phyloP scores from a whole-genome alignment of 2,797 vertebrate species.

The Acropternis orthonyx region DNA sequence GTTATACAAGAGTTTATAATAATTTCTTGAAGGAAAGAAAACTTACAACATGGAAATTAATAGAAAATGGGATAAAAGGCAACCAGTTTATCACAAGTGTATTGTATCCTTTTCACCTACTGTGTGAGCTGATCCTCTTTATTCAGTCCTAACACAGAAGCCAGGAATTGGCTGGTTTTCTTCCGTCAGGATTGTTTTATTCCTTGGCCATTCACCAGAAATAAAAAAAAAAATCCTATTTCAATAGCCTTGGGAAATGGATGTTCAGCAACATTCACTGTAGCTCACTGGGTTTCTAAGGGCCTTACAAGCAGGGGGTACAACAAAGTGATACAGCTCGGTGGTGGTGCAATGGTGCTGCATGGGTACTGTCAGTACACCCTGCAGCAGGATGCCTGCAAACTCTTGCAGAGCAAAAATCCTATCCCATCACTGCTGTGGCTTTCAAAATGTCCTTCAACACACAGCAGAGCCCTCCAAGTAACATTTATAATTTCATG shows the following conservation, averaged over 20 bases:
- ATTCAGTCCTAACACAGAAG: constrained; percentile 43
- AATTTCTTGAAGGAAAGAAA: neutral
- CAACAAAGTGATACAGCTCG: neutral
- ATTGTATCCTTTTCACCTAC: constrained; percentile 50
- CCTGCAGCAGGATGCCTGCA: neutral
- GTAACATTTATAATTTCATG: neutral
- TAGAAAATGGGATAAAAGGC: constrained; percentile 27
- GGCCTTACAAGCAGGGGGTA: neutral
- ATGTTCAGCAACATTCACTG: constrained; percentile 60
- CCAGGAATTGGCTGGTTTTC: constrained; percentile 65
- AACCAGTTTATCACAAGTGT: constrained; percentile 43
- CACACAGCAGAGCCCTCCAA: neutral
- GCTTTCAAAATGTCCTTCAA: constrained; percentile 23
- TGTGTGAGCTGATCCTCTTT: constrained; percentile 54
- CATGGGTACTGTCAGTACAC: neutral
- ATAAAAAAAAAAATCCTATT: constrained; percentile 20
- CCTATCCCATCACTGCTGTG: neutral
- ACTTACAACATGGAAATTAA: neutral
- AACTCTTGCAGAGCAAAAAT: neutral
- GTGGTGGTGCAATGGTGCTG: neutral
- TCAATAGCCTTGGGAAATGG: constrained; percentile 65
- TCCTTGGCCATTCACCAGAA: constrained; percentile 37
- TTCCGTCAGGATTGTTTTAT: constrained; percentile 61
- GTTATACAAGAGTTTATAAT: neutral
- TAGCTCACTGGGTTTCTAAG: constrained; percentile 31